Evolutionary conservation across 2,113 vertebrate species (phyloP), one percentile per base, ranked within the genome.

Genomic region (Barbus barbus): DNA sequence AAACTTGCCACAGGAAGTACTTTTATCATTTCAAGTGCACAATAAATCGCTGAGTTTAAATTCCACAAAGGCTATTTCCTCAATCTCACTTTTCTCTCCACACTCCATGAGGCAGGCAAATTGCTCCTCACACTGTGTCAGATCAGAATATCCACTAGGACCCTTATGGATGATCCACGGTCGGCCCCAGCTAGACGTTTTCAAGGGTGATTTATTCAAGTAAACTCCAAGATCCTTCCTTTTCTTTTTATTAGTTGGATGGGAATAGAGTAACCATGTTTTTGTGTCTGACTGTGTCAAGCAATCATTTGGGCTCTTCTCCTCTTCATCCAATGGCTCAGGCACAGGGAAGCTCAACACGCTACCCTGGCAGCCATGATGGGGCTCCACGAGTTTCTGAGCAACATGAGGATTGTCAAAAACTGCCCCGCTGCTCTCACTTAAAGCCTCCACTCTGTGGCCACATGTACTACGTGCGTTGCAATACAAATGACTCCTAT

Each of bases 91-190:
- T 16, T 91, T 86, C 26, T 88, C 87, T 1, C 97, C 97, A 13
- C 97, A 93, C 89, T 99, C 98, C 86, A 97, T 95, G 86, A 99
- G 83, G 88, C 97, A 98, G 0, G 92, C 96, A 1, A 99, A 97
- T 6, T 90, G n/a, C 5, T 95, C 94, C 0, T 94, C 94, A n/a
- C 93, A 93, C 28, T 91, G 90, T 0, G 93, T 93, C 89, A 99
- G 90, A 92, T 99, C 97, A 0, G 98, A 99, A 81, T 99, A 98
- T 0, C 95, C 97, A 0, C 95, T 94, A 0, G 97, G 96, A 0
- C 98, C 97, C 0, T 24, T 5, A 79, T 94, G 89, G 86, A 99
- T 87, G 87, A 98, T 86, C 95, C 94, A 94, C 0, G 96, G 97
- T 0, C 0, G 63, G 73, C 90, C 77, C 98, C 98, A 98, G 0